A percentile compares a stretch with the other conserved stretches of the same genome.
phyloP scores from a whole-genome alignment of 2,113 vertebrate species.

The Notarius lentiginosus region DNA sequence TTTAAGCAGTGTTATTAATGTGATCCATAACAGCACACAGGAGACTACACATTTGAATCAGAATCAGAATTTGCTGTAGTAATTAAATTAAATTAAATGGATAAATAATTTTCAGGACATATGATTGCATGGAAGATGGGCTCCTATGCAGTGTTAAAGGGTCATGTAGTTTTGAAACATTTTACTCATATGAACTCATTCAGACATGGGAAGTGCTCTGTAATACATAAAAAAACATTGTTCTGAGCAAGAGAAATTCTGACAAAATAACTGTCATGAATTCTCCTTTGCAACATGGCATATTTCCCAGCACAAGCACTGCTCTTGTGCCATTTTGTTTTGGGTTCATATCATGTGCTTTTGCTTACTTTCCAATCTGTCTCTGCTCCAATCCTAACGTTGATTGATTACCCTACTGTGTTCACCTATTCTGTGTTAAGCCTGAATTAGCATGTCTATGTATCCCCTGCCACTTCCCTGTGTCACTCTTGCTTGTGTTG shows the following conservation, averaged over 20 bases:
- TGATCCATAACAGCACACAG: constrained; percentile 11
- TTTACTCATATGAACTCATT: not conserved
- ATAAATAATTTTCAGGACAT: constrained; percentile 18
- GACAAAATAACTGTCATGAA: not conserved
- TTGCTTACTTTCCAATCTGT: not conserved
- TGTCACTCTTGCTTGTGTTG: not conserved
- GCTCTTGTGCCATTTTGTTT: not conserved
- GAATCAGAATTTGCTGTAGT: no score
- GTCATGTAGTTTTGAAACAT: not conserved
- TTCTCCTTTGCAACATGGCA: not conserved
- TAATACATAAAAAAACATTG: not conserved
- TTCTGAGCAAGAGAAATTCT: not conserved
- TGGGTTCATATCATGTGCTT: not conserved
- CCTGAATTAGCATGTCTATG: not conserved
- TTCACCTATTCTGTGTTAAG: not conserved
- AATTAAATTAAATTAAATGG: constrained; percentile 16
- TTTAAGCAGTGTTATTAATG: constrained; percentile 21
- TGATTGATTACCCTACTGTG: not conserved
- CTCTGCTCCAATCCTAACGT: not conserved
- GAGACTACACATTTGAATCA: constrained; percentile 7
- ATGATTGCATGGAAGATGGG: not conserved
- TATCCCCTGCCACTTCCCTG: not conserved
- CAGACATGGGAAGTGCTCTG: not conserved
- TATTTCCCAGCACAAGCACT: not conserved
- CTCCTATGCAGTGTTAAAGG: not conserved